These are phyloP conservation scores for Pantherophis vulpinus DNA, from an alignment of 2,797 vertebrate species.

Conservation along the genomic window DNA sequence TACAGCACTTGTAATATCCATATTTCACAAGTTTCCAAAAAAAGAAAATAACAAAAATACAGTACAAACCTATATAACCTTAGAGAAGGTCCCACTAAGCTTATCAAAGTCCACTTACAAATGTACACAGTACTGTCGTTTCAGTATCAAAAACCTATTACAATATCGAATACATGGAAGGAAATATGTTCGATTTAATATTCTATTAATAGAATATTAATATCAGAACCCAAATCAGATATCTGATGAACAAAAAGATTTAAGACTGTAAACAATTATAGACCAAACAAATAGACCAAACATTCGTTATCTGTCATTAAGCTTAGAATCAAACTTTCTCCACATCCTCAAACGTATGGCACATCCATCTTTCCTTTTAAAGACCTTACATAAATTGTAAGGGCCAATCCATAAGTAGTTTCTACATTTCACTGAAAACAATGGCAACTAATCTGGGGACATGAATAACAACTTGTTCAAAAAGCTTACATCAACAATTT, in stretches of 20 bases:
- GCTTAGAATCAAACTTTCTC: constrained; percentile 32
- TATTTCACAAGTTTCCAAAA: not conserved
- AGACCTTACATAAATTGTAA: constrained; percentile 37
- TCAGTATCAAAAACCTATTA: not conserved
- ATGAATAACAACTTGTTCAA: not conserved
- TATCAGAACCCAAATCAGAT: not conserved
- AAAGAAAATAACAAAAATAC: constrained; percentile 1
- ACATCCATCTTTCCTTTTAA: constrained; percentile 37
- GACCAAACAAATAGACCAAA: not conserved
- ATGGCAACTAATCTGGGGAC: not conserved
- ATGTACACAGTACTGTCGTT: not conserved
- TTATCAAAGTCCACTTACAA: not conserved
- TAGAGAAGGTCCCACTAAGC: not conserved
- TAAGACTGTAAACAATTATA: not conserved
- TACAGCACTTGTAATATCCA: not conserved
- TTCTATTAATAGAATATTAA: not conserved
- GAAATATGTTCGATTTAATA: not conserved
- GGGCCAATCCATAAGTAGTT: constrained; percentile 21
- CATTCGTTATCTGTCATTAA: not conserved
- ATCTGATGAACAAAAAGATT: not conserved
- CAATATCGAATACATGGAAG: not conserved
- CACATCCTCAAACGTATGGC: constrained; percentile 21
- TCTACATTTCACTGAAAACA: not conserved
- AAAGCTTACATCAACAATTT: not conserved
- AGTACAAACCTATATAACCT: not conserved